These are phyloP conservation scores for Carassius carassius DNA, from an alignment of 2,113 vertebrate species.

Conservation along the genomic window DNA sequence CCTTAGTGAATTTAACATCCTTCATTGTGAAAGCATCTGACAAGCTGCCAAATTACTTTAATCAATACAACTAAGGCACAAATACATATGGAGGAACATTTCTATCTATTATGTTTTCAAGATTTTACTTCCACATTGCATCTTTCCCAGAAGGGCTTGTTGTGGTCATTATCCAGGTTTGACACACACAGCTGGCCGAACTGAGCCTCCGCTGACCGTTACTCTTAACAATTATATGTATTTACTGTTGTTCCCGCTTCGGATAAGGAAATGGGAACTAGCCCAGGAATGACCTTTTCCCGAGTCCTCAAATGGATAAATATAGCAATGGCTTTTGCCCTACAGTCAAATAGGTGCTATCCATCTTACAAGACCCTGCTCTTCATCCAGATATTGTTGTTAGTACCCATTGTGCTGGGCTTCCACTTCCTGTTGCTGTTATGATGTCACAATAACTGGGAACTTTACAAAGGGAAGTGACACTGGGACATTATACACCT, in stretches of 20 bases:
- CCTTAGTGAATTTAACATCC: background rate
- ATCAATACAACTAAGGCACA: background rate
- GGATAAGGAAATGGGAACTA: background rate
- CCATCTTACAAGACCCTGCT: background rate
- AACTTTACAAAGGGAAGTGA: slow-evolving; percentile 17
- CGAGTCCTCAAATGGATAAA: slow-evolving; percentile 48
- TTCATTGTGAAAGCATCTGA: slow-evolving; percentile 3
- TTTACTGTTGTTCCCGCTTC: slow-evolving; percentile 60
- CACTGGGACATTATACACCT: slow-evolving; percentile 5
- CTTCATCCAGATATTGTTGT: slow-evolving; percentile 59
- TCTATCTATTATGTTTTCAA: background rate
- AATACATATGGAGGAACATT: background rate
- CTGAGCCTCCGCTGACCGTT: slow-evolving; percentile 51
- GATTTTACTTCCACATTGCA: slow-evolving; percentile 59
- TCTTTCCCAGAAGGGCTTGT: background rate
- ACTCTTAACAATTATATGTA: slow-evolving; percentile 54
- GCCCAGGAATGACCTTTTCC: slow-evolving; percentile 61
- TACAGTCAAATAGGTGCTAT: slow-evolving; percentile 38
- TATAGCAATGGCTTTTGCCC: slow-evolving; percentile 46
- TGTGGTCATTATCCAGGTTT: slow-evolving; percentile 29
- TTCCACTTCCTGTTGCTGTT: slow-evolving; percentile 61
- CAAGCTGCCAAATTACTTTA: slow-evolving; percentile 6
- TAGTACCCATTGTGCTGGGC: slow-evolving; percentile 63
- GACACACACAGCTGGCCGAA: slow-evolving; percentile 64
- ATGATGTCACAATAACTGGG: slow-evolving; percentile 56